A percentile compares a stretch with the other conserved stretches of the same genome.
phyloP scores from a whole-genome alignment of 2,888 invertebrate genomes.

The Tuta absoluta region DNA sequence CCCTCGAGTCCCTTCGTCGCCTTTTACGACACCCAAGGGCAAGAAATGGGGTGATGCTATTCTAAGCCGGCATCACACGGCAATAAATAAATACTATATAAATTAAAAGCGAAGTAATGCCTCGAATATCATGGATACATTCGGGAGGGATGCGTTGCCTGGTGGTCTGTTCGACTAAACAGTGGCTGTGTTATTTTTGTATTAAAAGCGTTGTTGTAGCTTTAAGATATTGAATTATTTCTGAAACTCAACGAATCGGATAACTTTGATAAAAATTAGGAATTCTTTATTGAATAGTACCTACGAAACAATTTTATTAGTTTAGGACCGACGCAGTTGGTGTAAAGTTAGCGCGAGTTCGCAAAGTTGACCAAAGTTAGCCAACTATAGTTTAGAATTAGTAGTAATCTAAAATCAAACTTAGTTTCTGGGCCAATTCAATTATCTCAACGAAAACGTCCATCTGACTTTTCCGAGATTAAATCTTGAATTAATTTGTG shows the following conservation, averaged over 20 bases:
- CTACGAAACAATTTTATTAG: constrained; percentile 57
- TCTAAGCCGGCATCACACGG: no score
- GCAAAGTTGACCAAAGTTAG: constrained; percentile 22
- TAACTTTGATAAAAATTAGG: constrained; percentile 44
- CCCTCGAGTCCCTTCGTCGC: no score
- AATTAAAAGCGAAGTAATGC: no score
- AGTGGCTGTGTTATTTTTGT: no score
- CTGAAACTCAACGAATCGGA: neutral
- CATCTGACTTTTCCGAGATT: constrained; percentile 5
- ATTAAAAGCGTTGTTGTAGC: no score
- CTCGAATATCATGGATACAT: no score
- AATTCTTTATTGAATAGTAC: constrained; percentile 53
- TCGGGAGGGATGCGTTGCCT: no score
- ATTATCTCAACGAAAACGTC: constrained; percentile 20
- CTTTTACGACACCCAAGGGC: no score
- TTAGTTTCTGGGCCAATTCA: constrained; percentile 16
- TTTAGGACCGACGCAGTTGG: constrained; percentile 58
- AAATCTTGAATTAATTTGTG: constrained; percentile 10
- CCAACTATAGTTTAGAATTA: neutral
- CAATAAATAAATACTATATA: no score
- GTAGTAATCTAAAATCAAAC: constrained; percentile 21
- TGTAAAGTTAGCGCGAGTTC: constrained; percentile 43
- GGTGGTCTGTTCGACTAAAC: no score
- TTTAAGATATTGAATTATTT: neutral
- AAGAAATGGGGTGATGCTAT: no score